Conservation (phyloP, 2,797 vertebrate genomes). For the Phoebastria nigripes region DNA sequence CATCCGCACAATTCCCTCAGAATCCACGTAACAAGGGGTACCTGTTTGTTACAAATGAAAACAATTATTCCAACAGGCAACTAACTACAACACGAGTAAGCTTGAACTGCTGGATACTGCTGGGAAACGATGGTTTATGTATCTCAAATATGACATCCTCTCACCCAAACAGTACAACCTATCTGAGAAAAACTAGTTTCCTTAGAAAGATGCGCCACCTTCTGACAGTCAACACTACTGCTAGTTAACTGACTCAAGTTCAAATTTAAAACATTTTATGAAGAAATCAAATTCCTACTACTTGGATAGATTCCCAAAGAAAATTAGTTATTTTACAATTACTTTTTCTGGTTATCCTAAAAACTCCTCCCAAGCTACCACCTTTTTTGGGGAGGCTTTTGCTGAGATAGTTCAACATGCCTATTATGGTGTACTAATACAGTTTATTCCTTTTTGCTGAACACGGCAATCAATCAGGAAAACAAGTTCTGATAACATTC, state of each 20-base stretch:
- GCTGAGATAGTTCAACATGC: neutral
- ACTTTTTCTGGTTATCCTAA: neutral
- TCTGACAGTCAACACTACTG: conserved; percentile 31
- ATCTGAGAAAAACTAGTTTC: neutral
- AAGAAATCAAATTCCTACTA: neutral
- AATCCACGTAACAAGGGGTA: conserved; percentile 89
- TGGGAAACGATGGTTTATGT: neutral
- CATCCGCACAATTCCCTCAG: conserved; percentile 86
- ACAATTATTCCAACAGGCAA: neutral
- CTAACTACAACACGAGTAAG: neutral
- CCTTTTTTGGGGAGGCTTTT: neutral
- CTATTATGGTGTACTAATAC: neutral
- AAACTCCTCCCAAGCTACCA: neutral
- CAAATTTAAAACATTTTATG: neutral
- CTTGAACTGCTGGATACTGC: neutral
- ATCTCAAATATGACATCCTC: accelerated
- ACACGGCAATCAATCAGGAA: neutral
- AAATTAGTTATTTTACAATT: neutral
- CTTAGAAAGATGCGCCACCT: conserved; percentile 63
- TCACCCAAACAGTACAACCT: neutral
- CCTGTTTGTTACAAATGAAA: conserved; percentile 64
- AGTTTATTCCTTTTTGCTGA: neutral
- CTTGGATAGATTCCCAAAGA: neutral
- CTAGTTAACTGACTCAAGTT: neutral
- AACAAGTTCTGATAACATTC: neutral